Evolutionary conservation across 2,797 vertebrate genomes (phyloP).

Genomic region (Phaenicophaeus curvirostris): DNA sequence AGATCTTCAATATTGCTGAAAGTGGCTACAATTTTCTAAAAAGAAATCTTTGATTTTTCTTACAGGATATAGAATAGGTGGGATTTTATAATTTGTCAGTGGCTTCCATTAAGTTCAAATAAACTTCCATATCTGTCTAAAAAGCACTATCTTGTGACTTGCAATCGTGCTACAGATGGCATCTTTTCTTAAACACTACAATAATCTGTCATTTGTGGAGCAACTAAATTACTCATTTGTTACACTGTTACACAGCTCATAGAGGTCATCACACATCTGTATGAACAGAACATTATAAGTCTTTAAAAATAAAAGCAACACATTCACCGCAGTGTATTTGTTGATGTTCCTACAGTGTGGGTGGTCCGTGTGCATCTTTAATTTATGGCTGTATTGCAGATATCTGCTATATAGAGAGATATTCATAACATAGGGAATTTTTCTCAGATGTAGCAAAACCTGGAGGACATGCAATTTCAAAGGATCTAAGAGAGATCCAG

Average conservation of each 20-base stretch:
- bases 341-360: not conserved
- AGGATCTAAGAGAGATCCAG: not conserved
- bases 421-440: not conserved
- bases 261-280: constrained; percentile 26
- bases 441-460: not conserved
- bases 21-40: not conserved
- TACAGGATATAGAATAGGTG: not conserved
- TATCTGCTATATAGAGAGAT: rapidly evolving
- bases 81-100: not conserved
- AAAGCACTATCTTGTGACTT: not conserved
- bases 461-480: not conserved
- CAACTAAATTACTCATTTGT: constrained; percentile 3
- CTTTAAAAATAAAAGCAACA: not conserved
- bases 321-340: not conserved
- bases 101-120: not conserved
- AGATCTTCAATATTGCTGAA: not conserved
- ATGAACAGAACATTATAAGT: not conserved
- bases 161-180: not conserved
- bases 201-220: constrained; percentile 2
- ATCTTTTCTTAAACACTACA: constrained; percentile 4
- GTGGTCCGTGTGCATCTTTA: rapidly evolving
- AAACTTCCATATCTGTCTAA: not conserved
- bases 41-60: not conserved
- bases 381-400: not conserved
- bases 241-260: not conserved